phyloP scores from a whole-genome alignment of 2,888 invertebrate species.

The Gastracanthus pulcherrimus region DNA sequence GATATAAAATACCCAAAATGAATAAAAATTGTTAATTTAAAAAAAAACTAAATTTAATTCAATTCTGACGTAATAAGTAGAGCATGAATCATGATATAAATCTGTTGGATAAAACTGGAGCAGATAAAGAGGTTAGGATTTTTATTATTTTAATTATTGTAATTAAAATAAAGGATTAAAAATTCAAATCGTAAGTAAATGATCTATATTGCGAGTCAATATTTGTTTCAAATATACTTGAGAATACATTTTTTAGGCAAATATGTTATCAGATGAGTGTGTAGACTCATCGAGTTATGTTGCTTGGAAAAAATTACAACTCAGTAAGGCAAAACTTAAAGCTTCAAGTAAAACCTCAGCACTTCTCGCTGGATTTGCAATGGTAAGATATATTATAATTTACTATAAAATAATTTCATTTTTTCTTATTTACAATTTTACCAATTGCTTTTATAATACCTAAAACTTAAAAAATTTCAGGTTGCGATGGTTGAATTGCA shows the following conservation, averaged over 20 bases:
- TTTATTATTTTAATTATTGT: background rate
- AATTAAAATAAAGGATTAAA: background rate
- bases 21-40: background rate
- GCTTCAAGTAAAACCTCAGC: slow-evolving; percentile 99
- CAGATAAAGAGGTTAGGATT: slow-evolving; percentile 18
- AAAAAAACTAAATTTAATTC: background rate
- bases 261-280: slow-evolving; percentile 1
- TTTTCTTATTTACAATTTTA: background rate
- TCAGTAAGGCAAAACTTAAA: slow-evolving; percentile 97
- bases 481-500: slow-evolving; percentile 99
- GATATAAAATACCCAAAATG: background rate
- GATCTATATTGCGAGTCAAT: background rate
- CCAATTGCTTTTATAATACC: background rate
- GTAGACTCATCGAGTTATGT: slow-evolving; percentile 86
- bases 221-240: background rate
- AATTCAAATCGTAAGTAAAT: background rate
- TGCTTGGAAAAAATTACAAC: slow-evolving; percentile 93
- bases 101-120: background rate
- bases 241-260: background rate
- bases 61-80: background rate
- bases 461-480: slow-evolving; percentile 78
- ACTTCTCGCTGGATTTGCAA: slow-evolving; percentile 96
- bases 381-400: slow-evolving; percentile 88
- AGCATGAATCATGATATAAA: slow-evolving; percentile 6
- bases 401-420: background rate